Evolutionary conservation across 2,888 invertebrate species (phyloP), one percentile per base, ranked within the genome.

Genomic region (Tetheella fluctuosa): DNA sequence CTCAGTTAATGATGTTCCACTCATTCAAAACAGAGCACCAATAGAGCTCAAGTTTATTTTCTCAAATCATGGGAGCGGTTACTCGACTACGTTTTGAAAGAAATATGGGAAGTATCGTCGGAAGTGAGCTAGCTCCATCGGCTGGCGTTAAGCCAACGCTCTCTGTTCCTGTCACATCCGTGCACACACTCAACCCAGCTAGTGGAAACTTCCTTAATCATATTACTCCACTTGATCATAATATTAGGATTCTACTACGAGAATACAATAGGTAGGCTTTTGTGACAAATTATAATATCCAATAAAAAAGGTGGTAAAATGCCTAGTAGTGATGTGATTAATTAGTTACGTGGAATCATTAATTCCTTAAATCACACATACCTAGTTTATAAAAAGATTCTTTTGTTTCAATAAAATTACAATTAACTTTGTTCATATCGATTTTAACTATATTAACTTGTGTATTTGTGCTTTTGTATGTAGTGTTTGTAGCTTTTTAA

Each of bases 61-160:
- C 68, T 66, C 66, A 72, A 72, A 74, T 71, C 69, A 70, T 60
- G 61, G 61, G 65, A 52, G 65, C 59, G 59, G 62, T 63, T 65
- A 68, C 48, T 55, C 34, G 63, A 61, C 64, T 71, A 64, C 65
- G 62, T 68, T 71, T 71, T 65, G 64, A 74, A 79, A 80, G 77
- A 81, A 81, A 76, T 77, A 82, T 77, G 70, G 73, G 73, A 78
- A 81, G 76, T 71, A 71, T 71, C 65, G 61, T 76, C 75, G 79
- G 77, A 82, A 80, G 71, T 73, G 67, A 71, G 68, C 63, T 67
- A 62, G 64, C 64, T 63, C 54, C 55, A 55, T 48, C 57, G 39
- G 15, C 69, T 81, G 86, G 85, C 86, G 68, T 54, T 37, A 58
- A 3, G 80, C 83, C 85, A 84, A 72, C 59, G 59, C 60, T 65